Percentiles rank a stretch among this genome's conserved stretches.
Conservation (phyloP, 2,797 vertebrate genomes). For the Phrynocephalus forsythii region DNA sequence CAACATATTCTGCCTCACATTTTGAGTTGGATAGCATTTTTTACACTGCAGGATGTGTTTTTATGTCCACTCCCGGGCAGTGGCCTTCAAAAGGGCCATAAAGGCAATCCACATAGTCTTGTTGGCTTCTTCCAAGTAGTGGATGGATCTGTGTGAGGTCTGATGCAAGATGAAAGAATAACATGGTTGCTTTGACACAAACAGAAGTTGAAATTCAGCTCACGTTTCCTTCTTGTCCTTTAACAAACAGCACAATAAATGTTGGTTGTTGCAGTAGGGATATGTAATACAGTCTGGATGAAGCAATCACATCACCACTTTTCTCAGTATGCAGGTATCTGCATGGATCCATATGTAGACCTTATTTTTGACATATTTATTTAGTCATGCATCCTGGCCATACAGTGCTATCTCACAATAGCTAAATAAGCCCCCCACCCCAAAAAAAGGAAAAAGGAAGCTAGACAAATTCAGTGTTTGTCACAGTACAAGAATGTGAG, state of each 20-base stretch:
- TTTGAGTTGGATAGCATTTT: too few relatives aligned
- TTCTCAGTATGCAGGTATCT: background rate
- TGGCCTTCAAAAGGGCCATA: background rate
- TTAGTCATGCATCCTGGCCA: background rate
- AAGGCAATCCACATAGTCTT: background rate
- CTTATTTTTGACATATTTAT: background rate
- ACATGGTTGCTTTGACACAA: background rate
- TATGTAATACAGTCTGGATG: background rate
- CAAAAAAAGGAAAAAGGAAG: too few relatives aligned
- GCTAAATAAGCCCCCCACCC: background rate
- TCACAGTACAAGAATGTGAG: too few relatives aligned
- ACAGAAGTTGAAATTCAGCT: background rate
- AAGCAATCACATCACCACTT: slow-evolving; percentile 6
- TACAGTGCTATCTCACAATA: background rate
- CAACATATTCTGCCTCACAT: too few relatives aligned
- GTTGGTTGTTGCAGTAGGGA: background rate
- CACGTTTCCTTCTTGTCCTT: background rate
- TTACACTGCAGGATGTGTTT: too few relatives aligned
- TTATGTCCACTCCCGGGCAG: too few relatives aligned
- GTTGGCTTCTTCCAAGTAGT: background rate
- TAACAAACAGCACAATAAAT: slow-evolving; percentile 3
- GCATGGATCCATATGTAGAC: background rate
- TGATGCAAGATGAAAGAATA: background rate
- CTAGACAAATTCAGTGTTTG: too few relatives aligned
- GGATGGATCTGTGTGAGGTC: background rate